These are phyloP conservation scores for Halocaridina rubra DNA, from an alignment of 2,888 invertebrate genomes.

Conservation along the genomic window DNA sequence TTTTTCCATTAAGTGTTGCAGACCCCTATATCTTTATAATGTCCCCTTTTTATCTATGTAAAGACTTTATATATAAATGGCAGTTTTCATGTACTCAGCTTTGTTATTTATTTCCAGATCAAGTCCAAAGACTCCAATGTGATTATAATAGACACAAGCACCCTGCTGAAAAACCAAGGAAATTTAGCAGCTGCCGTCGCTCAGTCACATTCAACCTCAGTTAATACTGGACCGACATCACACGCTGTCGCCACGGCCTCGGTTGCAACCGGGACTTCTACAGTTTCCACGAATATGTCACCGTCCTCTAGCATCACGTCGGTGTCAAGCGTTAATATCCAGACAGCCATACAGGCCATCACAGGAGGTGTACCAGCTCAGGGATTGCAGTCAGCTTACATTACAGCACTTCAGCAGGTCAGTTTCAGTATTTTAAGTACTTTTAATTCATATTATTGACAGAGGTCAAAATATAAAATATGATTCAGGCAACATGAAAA, in stretches of 20 bases:
- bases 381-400: slow-evolving; percentile 60
- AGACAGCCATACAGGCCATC: slow-evolving; percentile 62
- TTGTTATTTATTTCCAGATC: slow-evolving; percentile 68
- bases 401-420: slow-evolving; percentile 62
- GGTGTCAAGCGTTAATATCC: slow-evolving; percentile 41
- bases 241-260: slow-evolving; percentile 49
- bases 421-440: too few relatives aligned
- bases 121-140: slow-evolving; percentile 71
- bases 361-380: slow-evolving; percentile 61
- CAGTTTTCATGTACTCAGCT: too few relatives aligned
- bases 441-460: too few relatives aligned
- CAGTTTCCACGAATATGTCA: slow-evolving; percentile 10
- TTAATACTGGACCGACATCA: not conserved
- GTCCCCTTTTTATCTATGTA: too few relatives aligned
- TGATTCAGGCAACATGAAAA: too few relatives aligned
- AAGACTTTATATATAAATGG: too few relatives aligned
- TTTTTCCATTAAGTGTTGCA: too few relatives aligned
- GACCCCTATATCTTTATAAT: too few relatives aligned
- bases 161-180: slow-evolving; percentile 76
- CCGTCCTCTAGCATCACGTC: slow-evolving; percentile 13
- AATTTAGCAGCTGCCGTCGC: slow-evolving; percentile 66
- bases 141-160: slow-evolving; percentile 83
- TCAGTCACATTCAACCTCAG: slow-evolving; percentile 67
- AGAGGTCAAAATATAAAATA: too few relatives aligned
- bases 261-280: slow-evolving; percentile 33